These are phyloP conservation scores for Anaspis maculata DNA, from an alignment of 2,888 invertebrate species.

Conservation along the genomic window DNA sequence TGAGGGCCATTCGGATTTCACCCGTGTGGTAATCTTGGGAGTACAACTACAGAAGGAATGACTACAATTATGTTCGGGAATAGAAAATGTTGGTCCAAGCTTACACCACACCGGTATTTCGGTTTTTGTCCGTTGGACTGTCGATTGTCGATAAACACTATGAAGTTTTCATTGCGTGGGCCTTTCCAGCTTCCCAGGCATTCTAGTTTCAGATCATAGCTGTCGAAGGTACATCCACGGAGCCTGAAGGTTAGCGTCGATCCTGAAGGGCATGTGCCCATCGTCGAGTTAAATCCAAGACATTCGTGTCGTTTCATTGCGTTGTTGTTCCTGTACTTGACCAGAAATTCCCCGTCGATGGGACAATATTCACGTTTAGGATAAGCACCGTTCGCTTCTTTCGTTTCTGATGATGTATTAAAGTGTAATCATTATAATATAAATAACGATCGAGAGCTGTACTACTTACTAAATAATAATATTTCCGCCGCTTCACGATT, in stretches of 20 bases:
- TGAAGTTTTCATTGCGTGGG: slow-evolving; percentile 46
- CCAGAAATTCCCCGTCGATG: slow-evolving; percentile 52
- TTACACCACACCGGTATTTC: slow-evolving; percentile 54
- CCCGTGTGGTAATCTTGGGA: slow-evolving; percentile 28
- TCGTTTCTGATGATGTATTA: slow-evolving; percentile 46
- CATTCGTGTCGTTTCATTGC: slow-evolving; percentile 46
- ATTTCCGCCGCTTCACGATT: slow-evolving; percentile 40
- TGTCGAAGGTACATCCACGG: slow-evolving; percentile 48
- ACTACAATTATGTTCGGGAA: background rate
- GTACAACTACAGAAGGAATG: slow-evolving; percentile 10
- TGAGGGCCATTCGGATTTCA: slow-evolving; percentile 50
- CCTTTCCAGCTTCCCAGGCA: slow-evolving; percentile 58
- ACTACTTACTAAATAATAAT: slow-evolving; percentile 54
- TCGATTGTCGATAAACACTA: slow-evolving; percentile 48
- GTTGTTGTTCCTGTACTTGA: slow-evolving; percentile 48
- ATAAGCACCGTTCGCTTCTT: slow-evolving; percentile 43
- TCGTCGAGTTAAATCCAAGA: slow-evolving; percentile 46
- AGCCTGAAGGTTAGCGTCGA: slow-evolving; percentile 50
- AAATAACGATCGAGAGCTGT: slow-evolving; percentile 4
- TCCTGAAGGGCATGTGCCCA: slow-evolving; percentile 55
- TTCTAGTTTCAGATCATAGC: slow-evolving; percentile 49
- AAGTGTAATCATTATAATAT: too few relatives aligned
- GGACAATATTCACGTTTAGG: slow-evolving; percentile 55
- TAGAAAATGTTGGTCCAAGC: slow-evolving; percentile 19
- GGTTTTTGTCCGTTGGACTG: slow-evolving; percentile 41